A percentile compares a stretch with the other conserved stretches of the same genome.
Conservation (phyloP, 2,888 invertebrate genomes). For the Dicyrtomina minuta region DNA sequence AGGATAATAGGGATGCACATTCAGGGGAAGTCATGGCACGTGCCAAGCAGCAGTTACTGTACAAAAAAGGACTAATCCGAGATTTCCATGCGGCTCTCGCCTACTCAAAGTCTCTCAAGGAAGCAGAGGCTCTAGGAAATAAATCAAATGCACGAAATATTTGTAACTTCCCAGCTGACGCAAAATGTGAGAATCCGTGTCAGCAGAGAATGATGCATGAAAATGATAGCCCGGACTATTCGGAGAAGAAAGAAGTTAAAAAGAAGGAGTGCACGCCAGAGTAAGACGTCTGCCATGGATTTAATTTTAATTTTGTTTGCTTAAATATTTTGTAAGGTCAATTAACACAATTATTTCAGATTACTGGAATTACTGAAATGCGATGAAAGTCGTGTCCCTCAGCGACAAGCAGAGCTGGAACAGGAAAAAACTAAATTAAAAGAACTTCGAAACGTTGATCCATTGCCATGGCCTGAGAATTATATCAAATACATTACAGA, state of each 20-base stretch:
- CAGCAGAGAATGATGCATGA: neutral
- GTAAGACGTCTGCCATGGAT: conserved; percentile 10
- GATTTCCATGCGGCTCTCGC: conserved; percentile 49
- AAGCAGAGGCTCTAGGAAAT: neutral
- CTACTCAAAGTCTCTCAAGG: conserved; percentile 38
- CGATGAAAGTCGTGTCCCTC: conserved; percentile 28
- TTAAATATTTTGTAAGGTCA: neutral
- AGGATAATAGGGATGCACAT: conserved; percentile 33
- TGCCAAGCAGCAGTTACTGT: conserved; percentile 44
- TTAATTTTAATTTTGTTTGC: neutral
- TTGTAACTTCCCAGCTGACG: neutral
- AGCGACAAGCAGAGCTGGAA: conserved; percentile 16
- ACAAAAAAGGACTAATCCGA: conserved; percentile 49
- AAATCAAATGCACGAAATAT: too few species aligned
- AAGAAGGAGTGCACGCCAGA: conserved; percentile 11
- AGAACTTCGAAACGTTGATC: neutral
- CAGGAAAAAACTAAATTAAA: conserved; percentile 19
- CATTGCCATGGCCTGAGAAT: conserved; percentile 13
- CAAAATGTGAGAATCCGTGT: neutral
- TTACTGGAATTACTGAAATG: conserved; percentile 13
- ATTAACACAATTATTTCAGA: too few species aligned
- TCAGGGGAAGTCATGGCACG: conserved; percentile 37
- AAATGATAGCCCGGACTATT: too few species aligned
- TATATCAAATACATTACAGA: conserved; percentile 27
- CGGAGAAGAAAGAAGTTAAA: conserved; percentile 34